These are phyloP conservation scores for Schizopygopsis malacanthus DNA, from an alignment of 2,797 vertebrate species.

Conservation along the genomic window DNA sequence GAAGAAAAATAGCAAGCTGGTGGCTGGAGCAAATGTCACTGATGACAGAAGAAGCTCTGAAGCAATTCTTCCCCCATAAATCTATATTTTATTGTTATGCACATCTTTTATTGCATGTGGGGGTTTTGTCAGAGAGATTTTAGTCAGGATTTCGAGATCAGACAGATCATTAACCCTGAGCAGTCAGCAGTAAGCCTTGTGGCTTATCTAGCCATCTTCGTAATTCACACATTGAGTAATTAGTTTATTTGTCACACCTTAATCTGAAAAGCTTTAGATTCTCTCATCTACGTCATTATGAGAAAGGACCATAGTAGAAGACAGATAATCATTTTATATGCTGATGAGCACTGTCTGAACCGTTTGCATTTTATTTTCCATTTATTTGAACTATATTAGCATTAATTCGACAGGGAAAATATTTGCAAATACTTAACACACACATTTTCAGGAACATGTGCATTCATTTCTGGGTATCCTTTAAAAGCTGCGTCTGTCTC, in stretches of 20 bases:
- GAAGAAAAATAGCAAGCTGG: slow-evolving; percentile 10
- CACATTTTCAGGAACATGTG: neutral
- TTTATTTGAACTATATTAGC: neutral
- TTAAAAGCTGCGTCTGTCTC: neutral
- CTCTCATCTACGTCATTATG: neutral
- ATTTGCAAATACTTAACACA: neutral
- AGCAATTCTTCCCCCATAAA: neutral
- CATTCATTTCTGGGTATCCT: neutral
- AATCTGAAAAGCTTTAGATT: neutral
- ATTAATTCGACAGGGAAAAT: neutral
- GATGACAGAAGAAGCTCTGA: neutral
- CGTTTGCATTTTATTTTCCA: neutral
- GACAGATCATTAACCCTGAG: slow-evolving; percentile 30
- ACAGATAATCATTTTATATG: neutral
- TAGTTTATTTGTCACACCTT: slow-evolving; percentile 27
- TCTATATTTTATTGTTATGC: neutral
- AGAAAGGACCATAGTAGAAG: neutral
- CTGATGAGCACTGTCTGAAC: neutral
- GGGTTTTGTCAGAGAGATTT: neutral
- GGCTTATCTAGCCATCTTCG: slow-evolving; percentile 16
- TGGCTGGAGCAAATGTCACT: neutral
- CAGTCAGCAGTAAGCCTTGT: neutral
- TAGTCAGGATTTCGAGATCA: slow-evolving; percentile 8
- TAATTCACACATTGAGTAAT: slow-evolving; percentile 32
- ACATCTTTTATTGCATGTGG: neutral